Conservation (phyloP, 2,888 invertebrate species). For the Hermaeophaga mercurialis region DNA sequence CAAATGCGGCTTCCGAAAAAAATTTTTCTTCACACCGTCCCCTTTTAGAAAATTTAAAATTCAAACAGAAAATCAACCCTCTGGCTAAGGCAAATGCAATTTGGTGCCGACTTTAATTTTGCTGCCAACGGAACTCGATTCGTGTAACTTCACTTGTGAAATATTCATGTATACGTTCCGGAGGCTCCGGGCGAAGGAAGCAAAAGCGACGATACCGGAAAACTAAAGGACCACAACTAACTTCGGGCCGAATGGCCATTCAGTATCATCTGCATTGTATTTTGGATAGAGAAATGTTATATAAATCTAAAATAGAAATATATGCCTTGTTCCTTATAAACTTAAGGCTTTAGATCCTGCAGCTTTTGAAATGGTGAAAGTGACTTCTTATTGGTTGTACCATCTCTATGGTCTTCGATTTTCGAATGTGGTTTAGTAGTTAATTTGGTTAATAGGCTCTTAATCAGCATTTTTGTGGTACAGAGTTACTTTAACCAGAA, state of each 20-base stretch:
- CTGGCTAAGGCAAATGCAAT: constrained; percentile 8
- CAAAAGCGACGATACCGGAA: not conserved
- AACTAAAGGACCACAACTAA: constrained; percentile 2
- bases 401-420: too few relatives aligned
- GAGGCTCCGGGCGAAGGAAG: constrained; percentile 5
- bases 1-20: not conserved
- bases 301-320: too few relatives aligned
- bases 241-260: constrained; percentile 15
- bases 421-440: too few relatives aligned
- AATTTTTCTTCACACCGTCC: constrained; percentile 1
- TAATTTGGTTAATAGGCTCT: too few relatives aligned
- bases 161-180: constrained; percentile 15
- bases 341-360: too few relatives aligned
- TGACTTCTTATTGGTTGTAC: too few relatives aligned
- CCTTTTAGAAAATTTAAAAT: constrained; percentile 10
- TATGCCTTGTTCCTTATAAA: too few relatives aligned
- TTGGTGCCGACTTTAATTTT: constrained; percentile 12
- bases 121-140: not conserved
- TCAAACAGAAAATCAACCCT: constrained; percentile 16
- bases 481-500: too few relatives aligned
- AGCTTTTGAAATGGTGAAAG: too few relatives aligned
- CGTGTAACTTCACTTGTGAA: constrained; percentile 7
- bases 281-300: too few relatives aligned
- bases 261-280: too few relatives aligned
- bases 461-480: too few relatives aligned